phyloP scores from a whole-genome alignment of 2,888 invertebrate genomes.

The Abrostola tripartita region DNA sequence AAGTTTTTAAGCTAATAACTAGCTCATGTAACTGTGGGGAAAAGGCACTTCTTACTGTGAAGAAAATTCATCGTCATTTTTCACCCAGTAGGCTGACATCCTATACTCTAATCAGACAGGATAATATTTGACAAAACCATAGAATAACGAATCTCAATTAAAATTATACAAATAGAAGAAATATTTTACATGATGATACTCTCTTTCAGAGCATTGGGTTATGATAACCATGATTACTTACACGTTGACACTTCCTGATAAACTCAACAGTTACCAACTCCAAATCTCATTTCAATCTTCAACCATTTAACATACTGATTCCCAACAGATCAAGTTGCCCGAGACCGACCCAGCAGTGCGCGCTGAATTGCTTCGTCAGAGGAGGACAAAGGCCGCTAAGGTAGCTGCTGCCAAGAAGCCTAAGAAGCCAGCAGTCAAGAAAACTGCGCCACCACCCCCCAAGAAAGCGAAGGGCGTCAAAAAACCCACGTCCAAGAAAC shows the following conservation, averaged over 20 bases:
- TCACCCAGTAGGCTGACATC: too few species aligned
- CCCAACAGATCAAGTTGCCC: constrained; percentile 83
- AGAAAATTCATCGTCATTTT: too few species aligned
- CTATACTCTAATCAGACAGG: neutral
- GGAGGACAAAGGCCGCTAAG: constrained; percentile 84
- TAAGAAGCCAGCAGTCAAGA: constrained; percentile 84
- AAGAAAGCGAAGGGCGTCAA: constrained; percentile 72
- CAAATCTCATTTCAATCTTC: neutral
- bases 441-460: constrained; percentile 80
- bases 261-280: too few species aligned
- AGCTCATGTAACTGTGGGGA: too few species aligned
- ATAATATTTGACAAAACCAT: too few species aligned
- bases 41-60: too few species aligned
- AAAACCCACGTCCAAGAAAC: constrained; percentile 48
- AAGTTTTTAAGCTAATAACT: too few species aligned
- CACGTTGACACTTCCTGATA: constrained; percentile 84
- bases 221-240: constrained; percentile 83
- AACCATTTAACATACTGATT: constrained; percentile 5
- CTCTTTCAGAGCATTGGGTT: constrained; percentile 88
- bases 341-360: constrained; percentile 81
- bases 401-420: constrained; percentile 86
- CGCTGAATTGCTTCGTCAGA: constrained; percentile 84
- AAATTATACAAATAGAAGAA: neutral
- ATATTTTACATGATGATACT: constrained; percentile 76
- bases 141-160: too few species aligned